Evolutionary conservation across 2,797 vertebrate genomes (phyloP).

Genomic region (Darevskia mixta): DNA sequence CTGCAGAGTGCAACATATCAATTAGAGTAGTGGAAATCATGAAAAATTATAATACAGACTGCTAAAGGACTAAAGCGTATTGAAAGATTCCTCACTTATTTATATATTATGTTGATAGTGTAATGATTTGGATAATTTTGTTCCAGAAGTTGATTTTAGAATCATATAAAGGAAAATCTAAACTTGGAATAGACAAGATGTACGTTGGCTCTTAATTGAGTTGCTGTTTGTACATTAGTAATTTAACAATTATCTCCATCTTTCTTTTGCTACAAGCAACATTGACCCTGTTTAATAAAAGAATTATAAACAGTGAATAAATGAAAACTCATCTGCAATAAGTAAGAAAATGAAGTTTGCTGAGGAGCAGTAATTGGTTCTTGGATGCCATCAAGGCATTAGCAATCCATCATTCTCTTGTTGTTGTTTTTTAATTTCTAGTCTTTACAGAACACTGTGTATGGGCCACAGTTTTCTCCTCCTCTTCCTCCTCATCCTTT

Average conservation of each 20-base stretch:
- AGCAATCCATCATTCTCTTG: neutral
- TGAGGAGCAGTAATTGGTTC: neutral
- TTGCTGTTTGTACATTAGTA: neutral
- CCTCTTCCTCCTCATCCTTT: neutral
- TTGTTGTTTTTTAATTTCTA: neutral
- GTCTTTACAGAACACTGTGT: neutral
- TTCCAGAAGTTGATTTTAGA: neutral
- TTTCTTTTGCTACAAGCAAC: neutral
- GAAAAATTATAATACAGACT: neutral
- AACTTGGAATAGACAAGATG: neutral
- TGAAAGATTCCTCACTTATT: neutral
- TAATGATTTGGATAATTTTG: neutral
- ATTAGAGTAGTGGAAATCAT: neutral
- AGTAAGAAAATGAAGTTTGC: neutral
- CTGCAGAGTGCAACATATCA: neutral
- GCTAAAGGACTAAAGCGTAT: neutral
- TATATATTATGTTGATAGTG: conserved; percentile 6
- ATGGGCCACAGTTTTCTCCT: neutral
- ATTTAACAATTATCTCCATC: neutral
- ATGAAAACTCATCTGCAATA: neutral
- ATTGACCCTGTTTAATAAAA: neutral
- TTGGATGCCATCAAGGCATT: neutral
- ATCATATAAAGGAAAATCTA: neutral
- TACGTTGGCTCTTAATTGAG: neutral
- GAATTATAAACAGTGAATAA: neutral